Base-by-base conservation (phyloP, 2,888 invertebrate species). In the Lumbricus terrestris region DNA sequence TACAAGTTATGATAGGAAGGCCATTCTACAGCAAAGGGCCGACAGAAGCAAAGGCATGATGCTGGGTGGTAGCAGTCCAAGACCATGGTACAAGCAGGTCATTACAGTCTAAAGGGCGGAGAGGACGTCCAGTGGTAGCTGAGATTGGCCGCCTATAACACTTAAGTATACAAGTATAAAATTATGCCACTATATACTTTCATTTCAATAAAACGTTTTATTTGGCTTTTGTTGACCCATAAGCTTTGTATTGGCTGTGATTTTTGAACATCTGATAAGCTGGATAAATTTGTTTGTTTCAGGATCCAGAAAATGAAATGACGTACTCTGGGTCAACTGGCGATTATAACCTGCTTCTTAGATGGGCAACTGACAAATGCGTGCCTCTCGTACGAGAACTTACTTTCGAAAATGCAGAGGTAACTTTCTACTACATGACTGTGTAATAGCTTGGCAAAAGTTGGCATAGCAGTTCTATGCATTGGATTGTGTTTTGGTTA, bases 361-460 rank as follows among this genome's bases (percentile, higher is more conserved):
- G 96, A 91, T 99, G 99, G 99, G 96, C 97, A 0, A 96, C 97
- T 91, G 97, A 98, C 92, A 98, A 97, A 94, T 99, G 99, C 95
- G 97, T 99, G 82, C 99, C 99, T 0, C 95, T 99, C 23, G 99
- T 99, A 0, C 96, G 99, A 90, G 99, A 99, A 95, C 99, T 99
- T 91, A 99, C 99, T 0, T 99, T 99, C 95, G 99, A 99, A 95
- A 99, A 99, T 96, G 99, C 99, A 2, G 99, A 99, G 94, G 95
- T 95, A 91, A 29, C n/a, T 88, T 33, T 88, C 29, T 42, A 29
- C n/a, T 38, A 8, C 47, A 47, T 40, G 20, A n/a, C n/a, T n/a
- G 40, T 47, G 47, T 23, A 23, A 69, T n/a, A 69, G n/a, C 69
- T 69, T 16, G 13, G 69, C 29, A 69, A 13, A 69, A 16, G 29